Conservation (phyloP, 30 jellyfish, hydroid and myxozoan genomes). For the Turritopsis rubra region DNA sequence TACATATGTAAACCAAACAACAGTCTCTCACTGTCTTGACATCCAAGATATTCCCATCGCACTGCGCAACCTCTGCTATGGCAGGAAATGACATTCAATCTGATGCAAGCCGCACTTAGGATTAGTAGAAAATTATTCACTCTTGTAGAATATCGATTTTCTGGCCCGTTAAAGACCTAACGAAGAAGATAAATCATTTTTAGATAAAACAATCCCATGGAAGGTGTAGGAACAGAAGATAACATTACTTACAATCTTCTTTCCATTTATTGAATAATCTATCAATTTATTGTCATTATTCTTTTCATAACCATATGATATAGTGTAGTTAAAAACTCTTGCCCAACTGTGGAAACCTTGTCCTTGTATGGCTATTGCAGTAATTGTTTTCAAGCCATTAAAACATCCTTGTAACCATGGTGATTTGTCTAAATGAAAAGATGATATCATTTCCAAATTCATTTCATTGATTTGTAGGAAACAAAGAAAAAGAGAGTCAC, state of each 20-base stretch:
- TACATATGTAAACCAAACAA: background rate
- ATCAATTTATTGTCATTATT: background rate
- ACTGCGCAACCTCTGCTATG: background rate
- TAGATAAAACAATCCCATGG: too few species aligned
- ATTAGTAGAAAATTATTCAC: conserved; percentile 2
- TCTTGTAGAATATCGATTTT: conserved; percentile 7
- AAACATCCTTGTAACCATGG: conserved; percentile 30
- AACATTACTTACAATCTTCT: background rate
- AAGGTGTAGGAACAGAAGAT: background rate
- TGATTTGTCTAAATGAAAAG: background rate
- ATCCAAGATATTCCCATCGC: conserved; percentile 10
- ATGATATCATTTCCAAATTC: background rate
- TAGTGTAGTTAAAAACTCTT: background rate
- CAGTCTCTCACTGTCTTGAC: background rate
- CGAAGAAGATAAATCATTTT: background rate
- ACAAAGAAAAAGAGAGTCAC: background rate
- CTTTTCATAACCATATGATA: conserved; percentile 10
- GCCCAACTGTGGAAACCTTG: conserved; percentile 8
- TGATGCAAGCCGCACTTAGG: background rate
- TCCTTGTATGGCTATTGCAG: conserved; percentile 19
- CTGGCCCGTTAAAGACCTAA: conserved; percentile 7
- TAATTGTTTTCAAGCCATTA: background rate
- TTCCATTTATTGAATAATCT: background rate
- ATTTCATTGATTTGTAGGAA: too few species aligned
- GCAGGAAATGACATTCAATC: background rate